phyloP scores from a whole-genome alignment of 2,797 vertebrate species.

The Epinephelus coioides region DNA sequence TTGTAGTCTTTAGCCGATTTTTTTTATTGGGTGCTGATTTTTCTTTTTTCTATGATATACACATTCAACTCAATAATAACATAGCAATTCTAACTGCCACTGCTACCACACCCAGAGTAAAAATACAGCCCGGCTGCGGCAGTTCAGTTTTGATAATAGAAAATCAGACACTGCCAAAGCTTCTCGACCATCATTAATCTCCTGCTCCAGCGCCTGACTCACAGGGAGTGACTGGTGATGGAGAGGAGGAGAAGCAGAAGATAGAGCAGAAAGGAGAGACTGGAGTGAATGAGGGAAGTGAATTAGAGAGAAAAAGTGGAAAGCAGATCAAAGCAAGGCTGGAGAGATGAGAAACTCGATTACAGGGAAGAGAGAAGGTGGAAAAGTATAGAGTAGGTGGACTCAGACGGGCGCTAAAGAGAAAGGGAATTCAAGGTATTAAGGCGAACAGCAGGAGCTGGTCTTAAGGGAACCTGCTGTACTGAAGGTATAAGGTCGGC shows the following conservation, averaged over 20 bases:
- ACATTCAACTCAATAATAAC: constrained; percentile 75
- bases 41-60: constrained; percentile 65
- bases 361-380: constrained; percentile 41
- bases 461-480: constrained; percentile 39
- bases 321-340: constrained; percentile 57
- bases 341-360: constrained; percentile 66
- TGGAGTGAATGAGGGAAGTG: constrained; percentile 61
- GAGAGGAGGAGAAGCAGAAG: constrained; percentile 64
- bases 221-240: constrained; percentile 65
- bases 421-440: constrained; percentile 46
- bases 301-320: constrained; percentile 60
- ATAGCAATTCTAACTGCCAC: constrained; percentile 73
- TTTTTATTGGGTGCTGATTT: constrained; percentile 13
- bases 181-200: constrained; percentile 81
- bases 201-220: constrained; percentile 66
- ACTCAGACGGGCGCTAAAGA: constrained; percentile 40
- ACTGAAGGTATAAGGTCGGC: constrained; percentile 50
- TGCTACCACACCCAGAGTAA: constrained; percentile 53
- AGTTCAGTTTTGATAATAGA: constrained; percentile 80
- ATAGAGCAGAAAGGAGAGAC: constrained; percentile 51
- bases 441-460: constrained; percentile 41
- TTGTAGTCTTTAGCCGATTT: background rate
- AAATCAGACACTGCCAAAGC: constrained; percentile 81
- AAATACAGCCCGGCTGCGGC: constrained; percentile 69
- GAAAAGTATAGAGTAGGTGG: constrained; percentile 37